phyloP scores from a whole-genome alignment of 2,797 vertebrate species.

The Halcyon badia region DNA sequence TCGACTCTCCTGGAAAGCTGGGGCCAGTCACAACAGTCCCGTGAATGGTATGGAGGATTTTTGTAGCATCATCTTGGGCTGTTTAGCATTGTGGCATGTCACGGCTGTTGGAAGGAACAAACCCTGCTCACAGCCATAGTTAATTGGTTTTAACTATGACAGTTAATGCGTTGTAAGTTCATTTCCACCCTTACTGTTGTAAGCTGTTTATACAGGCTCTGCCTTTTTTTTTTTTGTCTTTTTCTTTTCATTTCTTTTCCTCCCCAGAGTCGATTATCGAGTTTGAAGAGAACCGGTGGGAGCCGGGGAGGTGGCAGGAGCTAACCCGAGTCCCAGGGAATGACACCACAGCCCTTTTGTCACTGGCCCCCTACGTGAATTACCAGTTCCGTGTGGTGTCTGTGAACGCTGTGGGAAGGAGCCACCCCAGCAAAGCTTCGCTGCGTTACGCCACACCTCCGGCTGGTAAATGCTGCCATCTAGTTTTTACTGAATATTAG shows the following conservation, averaged over 20 bases:
- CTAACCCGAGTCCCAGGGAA: slow-evolving; percentile 82
- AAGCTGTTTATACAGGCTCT: not conserved
- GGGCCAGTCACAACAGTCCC: slow-evolving; percentile 90
- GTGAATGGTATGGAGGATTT: slow-evolving; percentile 84
- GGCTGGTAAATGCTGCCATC: slow-evolving; percentile 82
- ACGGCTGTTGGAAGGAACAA: not conserved
- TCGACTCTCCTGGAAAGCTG: slow-evolving; percentile 90
- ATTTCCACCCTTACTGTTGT: not conserved
- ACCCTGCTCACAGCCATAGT: not conserved
- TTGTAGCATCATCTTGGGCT: not conserved
- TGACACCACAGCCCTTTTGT: slow-evolving; percentile 78
- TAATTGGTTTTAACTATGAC: not conserved
- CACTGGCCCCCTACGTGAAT: slow-evolving; percentile 86
- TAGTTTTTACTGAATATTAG: fast-evolving
- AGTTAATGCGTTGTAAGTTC: not conserved
- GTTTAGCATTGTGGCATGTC: not conserved
- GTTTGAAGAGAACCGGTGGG: slow-evolving; percentile 89
- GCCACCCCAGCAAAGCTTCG: slow-evolving; percentile 84
- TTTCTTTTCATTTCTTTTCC: not conserved
- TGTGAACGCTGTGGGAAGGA: slow-evolving; percentile 88
- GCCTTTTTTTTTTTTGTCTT: not conserved
- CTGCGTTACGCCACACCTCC: slow-evolving; percentile 88
- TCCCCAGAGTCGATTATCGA: slow-evolving; percentile 90
- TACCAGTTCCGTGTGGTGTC: slow-evolving; percentile 90
- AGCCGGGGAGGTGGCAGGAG: slow-evolving; percentile 90